Conservation (phyloP, 2,888 invertebrate species). For the Onchidella celtica region DNA sequence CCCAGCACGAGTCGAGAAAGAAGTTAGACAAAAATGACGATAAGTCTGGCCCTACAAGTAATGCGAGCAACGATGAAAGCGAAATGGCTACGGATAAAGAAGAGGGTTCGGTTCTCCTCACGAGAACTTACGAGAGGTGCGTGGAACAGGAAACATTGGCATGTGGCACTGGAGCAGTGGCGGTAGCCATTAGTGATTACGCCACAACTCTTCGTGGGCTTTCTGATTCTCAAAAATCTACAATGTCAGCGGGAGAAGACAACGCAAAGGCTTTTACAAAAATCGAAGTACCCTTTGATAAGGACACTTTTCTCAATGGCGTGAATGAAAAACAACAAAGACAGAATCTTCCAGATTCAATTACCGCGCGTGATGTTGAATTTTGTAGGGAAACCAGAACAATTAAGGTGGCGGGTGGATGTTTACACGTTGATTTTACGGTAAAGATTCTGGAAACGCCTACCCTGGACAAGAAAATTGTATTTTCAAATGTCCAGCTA, state of each 20-base stretch:
- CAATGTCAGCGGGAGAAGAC: too few species aligned
- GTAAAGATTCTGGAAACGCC: neutral
- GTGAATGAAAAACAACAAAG: too few species aligned
- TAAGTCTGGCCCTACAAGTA: too few species aligned
- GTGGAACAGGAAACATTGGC: constrained; percentile 63
- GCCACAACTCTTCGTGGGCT: too few species aligned
- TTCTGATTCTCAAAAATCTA: too few species aligned
- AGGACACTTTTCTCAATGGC: too few species aligned
- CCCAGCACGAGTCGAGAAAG: neutral
- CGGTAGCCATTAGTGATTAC: constrained; percentile 54
- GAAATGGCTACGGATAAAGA: neutral
- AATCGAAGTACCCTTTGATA: too few species aligned
- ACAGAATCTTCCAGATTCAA: too few species aligned
- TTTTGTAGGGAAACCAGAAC: neutral
- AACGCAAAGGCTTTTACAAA: too few species aligned
- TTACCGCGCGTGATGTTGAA: too few species aligned
- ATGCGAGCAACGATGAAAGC: too few species aligned
- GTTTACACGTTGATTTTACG: constrained; percentile 47
- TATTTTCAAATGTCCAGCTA: constrained; percentile 48
- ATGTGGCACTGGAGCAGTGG: constrained; percentile 65
- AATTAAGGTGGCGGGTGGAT: constrained; percentile 48
- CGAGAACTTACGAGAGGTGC: constrained; percentile 62
- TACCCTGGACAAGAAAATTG: neutral
- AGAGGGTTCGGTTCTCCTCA: constrained; percentile 40
- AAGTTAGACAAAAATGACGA: too few species aligned